Evolutionary conservation across 2,113 vertebrate genomes (phyloP), one percentile per base, ranked within the genome.

Genomic region (Glaucomys volans): DNA sequence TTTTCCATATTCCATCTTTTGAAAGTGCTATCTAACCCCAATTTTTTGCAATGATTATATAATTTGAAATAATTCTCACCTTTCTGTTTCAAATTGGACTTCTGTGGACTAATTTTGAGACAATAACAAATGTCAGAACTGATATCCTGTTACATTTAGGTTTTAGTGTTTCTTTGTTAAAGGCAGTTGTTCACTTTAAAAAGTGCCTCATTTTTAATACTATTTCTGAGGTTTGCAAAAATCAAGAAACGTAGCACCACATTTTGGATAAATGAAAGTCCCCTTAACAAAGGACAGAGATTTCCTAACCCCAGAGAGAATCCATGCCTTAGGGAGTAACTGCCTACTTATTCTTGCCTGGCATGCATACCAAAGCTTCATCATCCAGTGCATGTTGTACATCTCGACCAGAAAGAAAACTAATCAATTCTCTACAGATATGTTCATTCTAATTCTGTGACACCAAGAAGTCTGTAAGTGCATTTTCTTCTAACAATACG

Each of bases 391-490:
- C 71, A 52, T 87, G 82, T 13, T 91, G 32, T 87, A 95, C 79
- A 94, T 95, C 67, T 93, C 74, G 75, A 94, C 59, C 62, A 94
- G 92, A 95, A 88, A 91, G 66, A 80, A 95, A 95, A 66, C 40
- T 44, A 95, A 97, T 92, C 85, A 72, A 30, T 95, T 96, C 86
- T 97, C 86, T 64, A 80, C 84, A 95, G 93, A 95, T 93, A 72
- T 72, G 40, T 97, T 95, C 83, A 89, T 89, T 95, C 88, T 95
- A 93, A 97, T 97, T 95, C 87, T 89, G 82, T 90, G 83, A 87
- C 74, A 93, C 69, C n/a, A 71, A 74, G 59, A 82, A 93, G 44
- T 76, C 93, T 96, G 57, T 84, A 83, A 87, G 87, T 92, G 86
- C 69, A 95, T 97, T 96, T 95, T 97, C 69, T 67, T 93, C 35